These are phyloP conservation scores for Drosophila bunnanda DNA, from an alignment of 2,888 invertebrate genomes.

Conservation along the genomic window DNA sequence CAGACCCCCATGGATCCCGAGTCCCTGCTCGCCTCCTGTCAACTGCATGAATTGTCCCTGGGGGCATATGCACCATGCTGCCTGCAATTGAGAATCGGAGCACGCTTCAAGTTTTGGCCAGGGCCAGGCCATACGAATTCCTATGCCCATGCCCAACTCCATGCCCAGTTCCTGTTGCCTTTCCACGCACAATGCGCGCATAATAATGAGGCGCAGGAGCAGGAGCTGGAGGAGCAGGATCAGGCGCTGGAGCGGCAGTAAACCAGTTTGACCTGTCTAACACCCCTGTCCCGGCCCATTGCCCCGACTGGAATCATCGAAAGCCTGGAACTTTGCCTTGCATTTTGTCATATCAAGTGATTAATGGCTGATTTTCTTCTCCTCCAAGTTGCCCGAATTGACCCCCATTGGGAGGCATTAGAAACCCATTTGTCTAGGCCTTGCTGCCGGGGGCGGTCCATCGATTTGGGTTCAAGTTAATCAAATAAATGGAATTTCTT, in stretches of 20 bases:
- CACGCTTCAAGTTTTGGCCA: conserved; percentile 66
- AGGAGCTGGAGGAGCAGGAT: conserved; percentile 23
- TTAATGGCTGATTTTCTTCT: conserved; percentile 68
- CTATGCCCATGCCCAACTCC: conserved; percentile 58
- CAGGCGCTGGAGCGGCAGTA: conserved; percentile 43
- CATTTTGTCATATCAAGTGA: conserved; percentile 74
- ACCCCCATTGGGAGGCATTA: conserved; percentile 63
- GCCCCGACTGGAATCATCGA: neutral
- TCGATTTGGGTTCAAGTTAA: conserved; percentile 17
- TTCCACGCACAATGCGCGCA: conserved; percentile 79
- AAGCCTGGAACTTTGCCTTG: conserved; percentile 43
- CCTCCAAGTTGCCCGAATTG: conserved; percentile 16
- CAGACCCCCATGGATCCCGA: neutral
- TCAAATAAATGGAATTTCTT: conserved; percentile 29
- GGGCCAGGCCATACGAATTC: conserved; percentile 59
- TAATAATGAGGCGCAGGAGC: conserved; percentile 65
- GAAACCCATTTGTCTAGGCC: conserved; percentile 65
- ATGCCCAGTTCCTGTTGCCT: conserved; percentile 69
- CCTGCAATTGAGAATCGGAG: conserved; percentile 78
- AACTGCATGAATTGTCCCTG: conserved; percentile 69
- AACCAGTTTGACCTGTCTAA: conserved; percentile 51
- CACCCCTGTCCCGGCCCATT: conserved; percentile 3
- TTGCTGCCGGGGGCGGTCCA: neutral
- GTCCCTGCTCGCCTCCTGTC: conserved; percentile 14
- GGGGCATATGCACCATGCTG: conserved; percentile 72